phyloP scores from a whole-genome alignment of 2,113 vertebrate genomes.

The Amblyornis subalaris region DNA sequence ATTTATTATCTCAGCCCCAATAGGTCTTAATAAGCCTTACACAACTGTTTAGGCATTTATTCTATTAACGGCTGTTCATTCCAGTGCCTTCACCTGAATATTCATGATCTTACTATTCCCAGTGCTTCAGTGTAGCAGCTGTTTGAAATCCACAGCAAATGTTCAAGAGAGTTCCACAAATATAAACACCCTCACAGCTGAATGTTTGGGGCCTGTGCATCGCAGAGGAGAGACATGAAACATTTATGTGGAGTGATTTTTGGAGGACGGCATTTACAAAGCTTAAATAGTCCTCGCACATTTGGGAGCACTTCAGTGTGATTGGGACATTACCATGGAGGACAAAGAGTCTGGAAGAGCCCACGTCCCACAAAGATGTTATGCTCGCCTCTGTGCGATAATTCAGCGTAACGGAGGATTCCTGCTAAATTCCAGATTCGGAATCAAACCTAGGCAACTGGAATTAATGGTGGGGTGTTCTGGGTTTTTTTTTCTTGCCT shows the following conservation, averaged over 20 bases:
- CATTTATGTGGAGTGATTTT: conserved; percentile 71
- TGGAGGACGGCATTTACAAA: conserved; percentile 65
- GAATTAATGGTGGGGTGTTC: background rate
- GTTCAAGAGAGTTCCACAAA: conserved; percentile 84
- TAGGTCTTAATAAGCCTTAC: conserved; percentile 85
- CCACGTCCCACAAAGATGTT: conserved; percentile 28
- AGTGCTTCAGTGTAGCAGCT: conserved; percentile 84
- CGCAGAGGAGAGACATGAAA: conserved; percentile 70
- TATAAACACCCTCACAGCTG: conserved; percentile 80
- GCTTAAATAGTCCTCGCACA: conserved; percentile 63
- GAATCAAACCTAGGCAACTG: conserved; percentile 13
- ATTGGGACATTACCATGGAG: conserved; percentile 60
- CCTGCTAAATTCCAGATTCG: conserved; percentile 48
- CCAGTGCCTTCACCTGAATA: conserved; percentile 91
- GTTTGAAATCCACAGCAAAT: conserved; percentile 83
- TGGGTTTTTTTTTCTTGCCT: background rate
- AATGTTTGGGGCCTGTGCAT: conserved; percentile 68
- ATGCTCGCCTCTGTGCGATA: background rate
- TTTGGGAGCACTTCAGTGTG: conserved; percentile 66
- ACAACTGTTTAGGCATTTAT: conserved; percentile 86
- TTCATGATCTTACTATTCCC: conserved; percentile 91
- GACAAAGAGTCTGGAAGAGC: conserved; percentile 60
- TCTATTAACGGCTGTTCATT: conserved; percentile 90
- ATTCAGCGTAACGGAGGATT: conserved; percentile 31
- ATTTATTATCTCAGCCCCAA: conserved; percentile 83